These are phyloP conservation scores for Drosophila phalerata DNA, from an alignment of 2,888 invertebrate genomes.

Conservation along the genomic window DNA sequence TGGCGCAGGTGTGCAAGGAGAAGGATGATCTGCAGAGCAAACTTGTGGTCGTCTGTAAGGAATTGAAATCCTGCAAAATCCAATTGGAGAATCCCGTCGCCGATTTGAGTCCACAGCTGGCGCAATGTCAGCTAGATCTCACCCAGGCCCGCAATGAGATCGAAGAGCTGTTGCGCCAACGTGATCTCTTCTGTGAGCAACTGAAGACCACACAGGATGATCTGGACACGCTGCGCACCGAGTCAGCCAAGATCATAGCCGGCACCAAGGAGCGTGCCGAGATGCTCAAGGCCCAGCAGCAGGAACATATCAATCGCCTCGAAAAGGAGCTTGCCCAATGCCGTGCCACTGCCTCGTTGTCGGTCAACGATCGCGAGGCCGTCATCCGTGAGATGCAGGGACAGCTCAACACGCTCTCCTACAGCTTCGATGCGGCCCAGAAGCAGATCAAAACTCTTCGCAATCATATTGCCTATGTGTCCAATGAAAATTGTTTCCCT, in stretches of 20 bases:
- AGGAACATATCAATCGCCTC: slow-evolving; percentile 81
- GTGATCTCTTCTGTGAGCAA: slow-evolving; percentile 82
- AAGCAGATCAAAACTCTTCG: slow-evolving; percentile 84
- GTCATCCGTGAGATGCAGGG: slow-evolving; percentile 85
- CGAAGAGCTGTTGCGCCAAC: slow-evolving; percentile 79
- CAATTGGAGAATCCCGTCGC: slow-evolving; percentile 54
- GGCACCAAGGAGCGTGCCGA: slow-evolving; percentile 84
- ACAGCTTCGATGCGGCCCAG: slow-evolving; percentile 84
- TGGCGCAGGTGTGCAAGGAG: slow-evolving; percentile 80
- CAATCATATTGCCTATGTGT: slow-evolving; percentile 84
- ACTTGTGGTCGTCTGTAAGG: slow-evolving; percentile 83
- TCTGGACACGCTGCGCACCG: slow-evolving; percentile 83
- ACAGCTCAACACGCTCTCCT: slow-evolving; percentile 83
- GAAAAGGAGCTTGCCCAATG: slow-evolving; percentile 85
- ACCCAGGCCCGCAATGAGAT: slow-evolving; percentile 66
- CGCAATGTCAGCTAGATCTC: slow-evolving; percentile 78
- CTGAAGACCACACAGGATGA: slow-evolving; percentile 81
- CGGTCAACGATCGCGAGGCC: slow-evolving; percentile 84
- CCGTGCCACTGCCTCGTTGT: slow-evolving; percentile 83
- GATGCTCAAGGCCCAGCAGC: slow-evolving; percentile 72
- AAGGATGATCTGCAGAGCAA: slow-evolving; percentile 83
- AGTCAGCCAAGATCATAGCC: slow-evolving; percentile 84
- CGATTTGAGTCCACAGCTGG: slow-evolving; percentile 76
- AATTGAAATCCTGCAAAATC: slow-evolving; percentile 76
- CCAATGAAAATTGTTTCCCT: slow-evolving; percentile 84